A percentile compares a stretch with the other conserved stretches of the same genome.
Evolutionary conservation across 2,797 vertebrate species (phyloP).

Genomic region (Calcarius lapponicus): DNA sequence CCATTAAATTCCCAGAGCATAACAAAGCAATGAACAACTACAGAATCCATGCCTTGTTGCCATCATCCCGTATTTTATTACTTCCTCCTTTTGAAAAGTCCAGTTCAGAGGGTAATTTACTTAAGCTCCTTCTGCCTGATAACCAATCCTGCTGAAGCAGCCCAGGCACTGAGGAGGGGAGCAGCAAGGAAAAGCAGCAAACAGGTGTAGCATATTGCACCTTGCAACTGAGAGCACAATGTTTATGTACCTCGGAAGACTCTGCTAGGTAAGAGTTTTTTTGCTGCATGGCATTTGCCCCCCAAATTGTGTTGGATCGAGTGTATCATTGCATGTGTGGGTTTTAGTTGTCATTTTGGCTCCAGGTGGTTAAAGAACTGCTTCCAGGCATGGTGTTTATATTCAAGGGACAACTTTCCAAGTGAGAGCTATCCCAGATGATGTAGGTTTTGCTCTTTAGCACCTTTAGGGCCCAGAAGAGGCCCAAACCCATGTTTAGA

Average conservation of each 20-base stretch:
- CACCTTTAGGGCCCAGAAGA: neutral
- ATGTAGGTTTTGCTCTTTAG: neutral
- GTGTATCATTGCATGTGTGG: neutral
- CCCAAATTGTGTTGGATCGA: neutral
- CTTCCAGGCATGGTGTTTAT: neutral
- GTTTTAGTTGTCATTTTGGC: neutral
- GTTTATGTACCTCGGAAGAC: neutral
- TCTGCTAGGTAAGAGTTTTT: neutral
- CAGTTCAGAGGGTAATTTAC: conserved; percentile 17
- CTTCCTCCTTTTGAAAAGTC: neutral
- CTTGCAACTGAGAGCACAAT: neutral
- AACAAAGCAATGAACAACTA: neutral
- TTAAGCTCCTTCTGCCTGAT: conserved; percentile 6
- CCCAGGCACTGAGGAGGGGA: neutral
- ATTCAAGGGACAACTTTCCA: neutral
- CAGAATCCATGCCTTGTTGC: neutral
- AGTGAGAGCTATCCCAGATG: neutral
- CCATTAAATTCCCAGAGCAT: neutral
- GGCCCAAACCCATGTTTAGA: neutral
- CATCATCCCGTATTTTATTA: conserved; percentile 21
- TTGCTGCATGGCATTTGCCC: neutral
- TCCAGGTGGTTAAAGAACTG: neutral
- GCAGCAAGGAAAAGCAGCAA: neutral
- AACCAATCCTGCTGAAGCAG: neutral
- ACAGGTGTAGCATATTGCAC: neutral